Base-by-base conservation (phyloP, 2,113 vertebrate species). In the Coreoperca whiteheadi region DNA sequence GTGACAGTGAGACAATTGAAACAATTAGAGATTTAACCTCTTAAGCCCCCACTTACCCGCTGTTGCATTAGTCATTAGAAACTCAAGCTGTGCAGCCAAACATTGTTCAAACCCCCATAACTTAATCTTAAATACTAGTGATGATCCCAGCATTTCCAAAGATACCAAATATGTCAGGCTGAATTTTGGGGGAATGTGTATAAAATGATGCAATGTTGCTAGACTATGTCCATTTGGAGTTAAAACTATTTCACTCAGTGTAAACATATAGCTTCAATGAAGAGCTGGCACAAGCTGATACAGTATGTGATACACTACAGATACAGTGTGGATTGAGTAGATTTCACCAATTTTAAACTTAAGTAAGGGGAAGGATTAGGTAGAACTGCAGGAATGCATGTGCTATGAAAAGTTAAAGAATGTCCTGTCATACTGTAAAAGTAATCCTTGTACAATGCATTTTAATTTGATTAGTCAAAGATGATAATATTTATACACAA, bases 31-130 rank as follows among this genome's bases (percentile, higher is more conserved):
- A 56, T 21, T 28, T 25, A 32, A 56, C 48, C 74, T 75, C 50
- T 54, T 76, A 74, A 87, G 60, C 56, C 34, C 34, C 18, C 5
- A 48, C 30, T 86, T 80, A 64, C 74, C 43, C 23, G 1, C 41
- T n/a, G 63, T 85, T 90, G 79, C 79, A 34, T 87, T 74, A 90
- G 65, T 71, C 21, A 37, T 74, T 72, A 39, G 54, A 73, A 21
- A 72, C 54, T 48, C 66, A 54, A 34, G 28, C 32, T 32, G 32
- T 53, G 81, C 69, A 54, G 69, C 78, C 67, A 66, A 69, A 79
- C 48, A 37, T 53, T 37, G 60, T 81, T 82, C 50, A 75, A 79
- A 85, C 41, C 50, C 70, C 74, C 70, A 34, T 43, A 63, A 53
- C 57, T 68, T 54, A 6, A 67, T 78, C 75, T 73, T 16, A 34